These are phyloP conservation scores for Mesocentrotus franciscanus DNA, from an alignment of 53 echinoderm and acorn worm species.

Conservation along the genomic window DNA sequence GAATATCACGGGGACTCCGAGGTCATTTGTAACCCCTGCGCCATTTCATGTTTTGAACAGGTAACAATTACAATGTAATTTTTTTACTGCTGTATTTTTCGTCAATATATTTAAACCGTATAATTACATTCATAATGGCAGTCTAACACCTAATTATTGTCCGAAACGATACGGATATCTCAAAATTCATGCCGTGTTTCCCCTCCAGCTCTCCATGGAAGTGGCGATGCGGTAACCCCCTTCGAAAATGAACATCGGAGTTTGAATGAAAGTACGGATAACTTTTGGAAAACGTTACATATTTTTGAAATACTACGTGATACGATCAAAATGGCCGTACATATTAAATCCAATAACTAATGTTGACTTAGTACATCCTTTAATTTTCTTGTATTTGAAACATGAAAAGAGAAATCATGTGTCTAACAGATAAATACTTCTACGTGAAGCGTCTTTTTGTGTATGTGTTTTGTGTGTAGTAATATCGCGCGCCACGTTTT, in stretches of 20 bases:
- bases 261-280: conserved; percentile 69
- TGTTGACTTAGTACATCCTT: not conserved
- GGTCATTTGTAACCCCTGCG: conserved; percentile 69
- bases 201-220: conserved; percentile 72
- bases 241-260: conserved; percentile 50
- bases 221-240: conserved; percentile 67
- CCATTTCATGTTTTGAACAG: conserved; percentile 59
- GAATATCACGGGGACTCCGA: conserved; percentile 77
- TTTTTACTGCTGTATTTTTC: not conserved
- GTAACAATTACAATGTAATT: conserved; percentile 37
- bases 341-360: not conserved
- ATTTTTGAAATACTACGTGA: not conserved
- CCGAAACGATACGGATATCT: conserved; percentile 26
- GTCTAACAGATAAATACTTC: not conserved
- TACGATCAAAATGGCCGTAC: not conserved
- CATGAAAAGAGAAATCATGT: conserved; percentile 15
- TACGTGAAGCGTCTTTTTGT: conserved; percentile 18
- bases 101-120: not conserved
- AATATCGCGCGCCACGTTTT: conserved; percentile 67
- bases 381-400: not conserved
- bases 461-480: conserved; percentile 53
- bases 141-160: not conserved
- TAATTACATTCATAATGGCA: not conserved
- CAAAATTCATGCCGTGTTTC: conserved; percentile 59
- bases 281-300: conserved; percentile 39